phyloP scores from a whole-genome alignment of 2,797 vertebrate species.

The Myiotriccus ornatus region DNA sequence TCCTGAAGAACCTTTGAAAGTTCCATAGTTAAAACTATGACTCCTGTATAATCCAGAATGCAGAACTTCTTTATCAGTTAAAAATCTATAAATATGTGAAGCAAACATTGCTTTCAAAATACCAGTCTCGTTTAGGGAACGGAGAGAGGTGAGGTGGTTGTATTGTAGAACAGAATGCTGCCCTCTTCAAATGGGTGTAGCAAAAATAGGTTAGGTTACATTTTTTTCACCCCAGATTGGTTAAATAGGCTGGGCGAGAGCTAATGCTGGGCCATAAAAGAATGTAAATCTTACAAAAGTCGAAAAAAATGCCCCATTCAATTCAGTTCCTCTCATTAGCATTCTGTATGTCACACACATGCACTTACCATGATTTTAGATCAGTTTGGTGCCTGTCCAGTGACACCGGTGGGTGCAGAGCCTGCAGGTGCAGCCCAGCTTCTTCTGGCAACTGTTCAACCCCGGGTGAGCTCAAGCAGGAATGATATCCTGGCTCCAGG shows the following conservation, averaged over 20 bases:
- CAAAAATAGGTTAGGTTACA: neutral
- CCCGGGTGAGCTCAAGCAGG: rapidly evolving
- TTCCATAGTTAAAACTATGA: neutral
- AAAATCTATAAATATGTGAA: neutral
- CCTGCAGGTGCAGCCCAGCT: neutral
- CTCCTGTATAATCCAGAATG: rapidly evolving
- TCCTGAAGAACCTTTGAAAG: neutral
- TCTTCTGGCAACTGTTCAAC: neutral
- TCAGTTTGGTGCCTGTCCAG: neutral
- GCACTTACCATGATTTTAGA: neutral
- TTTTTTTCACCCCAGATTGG: neutral
- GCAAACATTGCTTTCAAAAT: neutral
- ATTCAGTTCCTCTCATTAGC: rapidly evolving
- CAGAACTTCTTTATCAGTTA: neutral
- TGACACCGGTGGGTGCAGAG: neutral
- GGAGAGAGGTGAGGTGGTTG: neutral
- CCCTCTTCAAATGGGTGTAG: neutral
- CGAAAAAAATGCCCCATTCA: rapidly evolving
- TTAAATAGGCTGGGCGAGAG: neutral
- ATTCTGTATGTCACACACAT: rapidly evolving
- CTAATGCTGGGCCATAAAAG: neutral
- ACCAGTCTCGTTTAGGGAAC: rapidly evolving
- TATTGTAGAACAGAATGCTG: neutral
- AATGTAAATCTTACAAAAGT: neutral
- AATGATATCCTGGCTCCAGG: neutral